These are phyloP conservation scores for Dioctria linearis DNA, from an alignment of 2,888 invertebrate species.

Conservation along the genomic window DNA sequence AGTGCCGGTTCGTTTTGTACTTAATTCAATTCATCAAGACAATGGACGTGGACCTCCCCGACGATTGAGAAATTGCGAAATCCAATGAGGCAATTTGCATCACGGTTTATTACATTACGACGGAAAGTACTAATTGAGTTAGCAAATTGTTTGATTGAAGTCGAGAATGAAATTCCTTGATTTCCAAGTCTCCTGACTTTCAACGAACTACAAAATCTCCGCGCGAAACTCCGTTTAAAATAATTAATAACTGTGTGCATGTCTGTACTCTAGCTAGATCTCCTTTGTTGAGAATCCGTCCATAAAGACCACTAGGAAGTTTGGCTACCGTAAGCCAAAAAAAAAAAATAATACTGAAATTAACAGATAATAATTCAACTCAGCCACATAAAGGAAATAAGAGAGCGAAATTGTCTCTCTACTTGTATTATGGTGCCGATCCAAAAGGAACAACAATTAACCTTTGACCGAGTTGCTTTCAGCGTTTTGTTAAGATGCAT, in stretches of 20 bases:
- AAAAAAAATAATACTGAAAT: no score
- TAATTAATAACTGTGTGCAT: neutral
- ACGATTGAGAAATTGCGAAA: conserved; percentile 47
- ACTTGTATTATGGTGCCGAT: no score
- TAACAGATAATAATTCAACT: neutral
- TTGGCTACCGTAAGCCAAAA: no score
- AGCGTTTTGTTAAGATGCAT: conserved; percentile 44
- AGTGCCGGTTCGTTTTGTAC: no score
- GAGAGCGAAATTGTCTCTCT: neutral
- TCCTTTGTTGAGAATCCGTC: no score
- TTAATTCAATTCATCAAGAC: conserved; percentile 38
- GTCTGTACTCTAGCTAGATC: neutral
- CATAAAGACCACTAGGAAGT: no score
- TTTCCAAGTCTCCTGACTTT: conserved; percentile 22
- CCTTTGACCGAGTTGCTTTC: conserved; percentile 45
- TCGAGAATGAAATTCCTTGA: conserved; percentile 29
- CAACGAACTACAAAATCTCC: conserved; percentile 15
- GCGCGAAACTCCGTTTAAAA: no score
- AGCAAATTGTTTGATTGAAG: conserved; percentile 57
- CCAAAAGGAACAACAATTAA: conserved; percentile 12
- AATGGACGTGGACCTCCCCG: conserved; percentile 24
- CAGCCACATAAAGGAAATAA: neutral
- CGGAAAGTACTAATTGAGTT: conserved; percentile 58
- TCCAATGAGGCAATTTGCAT: conserved; percentile 46
- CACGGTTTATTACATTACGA: conserved; percentile 54